These are phyloP conservation scores for Sakesphorus luctuosus DNA, from an alignment of 2,113 vertebrate species.

Conservation along the genomic window DNA sequence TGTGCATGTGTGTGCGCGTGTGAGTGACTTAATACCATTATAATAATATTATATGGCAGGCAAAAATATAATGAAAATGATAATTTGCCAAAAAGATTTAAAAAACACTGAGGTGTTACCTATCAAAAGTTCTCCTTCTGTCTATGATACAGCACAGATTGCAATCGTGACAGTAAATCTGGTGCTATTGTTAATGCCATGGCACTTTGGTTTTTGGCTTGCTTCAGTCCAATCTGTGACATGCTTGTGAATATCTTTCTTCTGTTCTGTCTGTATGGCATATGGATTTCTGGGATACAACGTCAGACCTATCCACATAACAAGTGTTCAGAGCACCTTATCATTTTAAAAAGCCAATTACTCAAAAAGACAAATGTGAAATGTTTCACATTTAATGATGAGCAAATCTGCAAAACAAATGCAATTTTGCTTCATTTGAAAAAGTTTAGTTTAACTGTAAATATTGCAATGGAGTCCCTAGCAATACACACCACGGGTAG, in stretches of 20 bases:
- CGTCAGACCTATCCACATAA: conserved; percentile 89
- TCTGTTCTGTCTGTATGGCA: conserved; percentile 92
- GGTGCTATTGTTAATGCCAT: conserved; percentile 91
- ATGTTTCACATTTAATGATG: conserved; percentile 90
- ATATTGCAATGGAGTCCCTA: conserved; percentile 86
- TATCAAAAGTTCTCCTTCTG: conserved; percentile 91
- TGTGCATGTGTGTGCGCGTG: not conserved
- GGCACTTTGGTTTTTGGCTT: conserved; percentile 91
- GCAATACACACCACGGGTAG: conserved; percentile 80
- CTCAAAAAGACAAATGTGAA: conserved; percentile 90
- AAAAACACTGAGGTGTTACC: conserved; percentile 89
- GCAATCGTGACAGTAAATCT: conserved; percentile 92
- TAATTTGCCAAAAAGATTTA: conserved; percentile 89
- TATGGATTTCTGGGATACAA: conserved; percentile 92
- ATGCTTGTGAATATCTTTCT: conserved; percentile 91
- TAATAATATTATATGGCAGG: conserved; percentile 86
- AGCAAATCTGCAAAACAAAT: conserved; percentile 88
- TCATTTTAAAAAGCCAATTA: conserved; percentile 91
- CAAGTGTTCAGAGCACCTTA: conserved; percentile 90
- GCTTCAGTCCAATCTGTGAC: conserved; percentile 90
- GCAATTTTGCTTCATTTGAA: conserved; percentile 82
- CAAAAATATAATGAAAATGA: conserved; percentile 90
- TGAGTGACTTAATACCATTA: conserved; percentile 74
- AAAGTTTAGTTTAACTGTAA: conserved; percentile 87
- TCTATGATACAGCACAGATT: conserved; percentile 92